Percentiles rank a stretch among this genome's conserved stretches.
phyloP scores from a whole-genome alignment of 1,140 invertebrate species.

The Protaetia brevitarsis region DNA sequence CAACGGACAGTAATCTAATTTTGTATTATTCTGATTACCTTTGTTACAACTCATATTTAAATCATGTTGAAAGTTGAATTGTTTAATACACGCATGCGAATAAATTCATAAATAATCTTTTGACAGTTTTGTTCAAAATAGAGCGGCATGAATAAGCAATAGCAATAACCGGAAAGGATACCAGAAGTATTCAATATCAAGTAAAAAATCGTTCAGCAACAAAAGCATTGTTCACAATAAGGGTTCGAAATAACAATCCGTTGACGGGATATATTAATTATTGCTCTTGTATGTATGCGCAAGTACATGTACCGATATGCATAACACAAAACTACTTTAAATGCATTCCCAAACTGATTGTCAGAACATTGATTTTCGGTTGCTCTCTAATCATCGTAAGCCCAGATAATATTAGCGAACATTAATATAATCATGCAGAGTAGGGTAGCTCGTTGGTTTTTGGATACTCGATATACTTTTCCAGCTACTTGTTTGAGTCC shows the following conservation, averaged over 20 bases:
- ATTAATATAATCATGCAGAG: too few species aligned
- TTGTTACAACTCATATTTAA: neutral
- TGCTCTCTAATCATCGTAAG: neutral
- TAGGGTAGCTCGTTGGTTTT: too few species aligned
- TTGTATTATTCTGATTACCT: too few species aligned
- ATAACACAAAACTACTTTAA: neutral
- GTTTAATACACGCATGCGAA: neutral
- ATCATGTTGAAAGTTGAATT: neutral
- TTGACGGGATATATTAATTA: neutral
- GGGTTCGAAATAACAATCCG: neutral
- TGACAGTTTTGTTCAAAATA: slow-evolving; percentile 5
- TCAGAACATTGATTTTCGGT: neutral
- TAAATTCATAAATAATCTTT: slow-evolving; percentile 8
- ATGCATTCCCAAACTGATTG: slow-evolving; percentile 3
- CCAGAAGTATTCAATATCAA: neutral
- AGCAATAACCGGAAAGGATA: neutral
- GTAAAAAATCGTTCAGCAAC: neutral
- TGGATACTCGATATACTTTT: too few species aligned
- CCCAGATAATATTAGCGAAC: neutral
- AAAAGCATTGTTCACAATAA: neutral
- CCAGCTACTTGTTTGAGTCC: too few species aligned
- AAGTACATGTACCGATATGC: neutral
- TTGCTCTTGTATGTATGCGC: neutral
- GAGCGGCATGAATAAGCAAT: neutral
- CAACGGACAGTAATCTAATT: too few species aligned